Evolutionary conservation across 2,797 vertebrate species (phyloP).

Genomic region (Macrochelys suwanniensis): DNA sequence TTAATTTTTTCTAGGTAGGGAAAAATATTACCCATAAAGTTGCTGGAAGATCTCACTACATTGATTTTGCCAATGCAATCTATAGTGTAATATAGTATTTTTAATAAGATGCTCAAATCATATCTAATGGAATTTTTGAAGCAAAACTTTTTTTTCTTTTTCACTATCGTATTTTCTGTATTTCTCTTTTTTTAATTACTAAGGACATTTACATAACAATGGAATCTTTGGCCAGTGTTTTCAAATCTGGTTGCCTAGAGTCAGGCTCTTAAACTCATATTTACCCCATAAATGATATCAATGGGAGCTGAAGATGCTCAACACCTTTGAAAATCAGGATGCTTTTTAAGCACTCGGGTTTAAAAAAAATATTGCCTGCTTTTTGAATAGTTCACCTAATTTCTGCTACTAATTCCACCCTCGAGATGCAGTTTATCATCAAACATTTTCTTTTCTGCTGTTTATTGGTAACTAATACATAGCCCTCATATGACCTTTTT

Average conservation of each 20-base stretch:
- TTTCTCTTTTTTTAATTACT: slow-evolving; percentile 9
- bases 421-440: neutral
- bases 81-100: neutral
- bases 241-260: neutral
- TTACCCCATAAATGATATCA: neutral
- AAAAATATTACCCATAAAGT: neutral
- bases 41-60: neutral
- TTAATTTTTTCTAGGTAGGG: neutral
- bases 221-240: neutral
- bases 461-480: neutral
- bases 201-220: neutral
- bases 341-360: neutral
- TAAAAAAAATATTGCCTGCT: neutral
- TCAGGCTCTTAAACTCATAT: neutral
- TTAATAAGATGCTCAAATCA: neutral
- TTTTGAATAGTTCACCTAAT: neutral
- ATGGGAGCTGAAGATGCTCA: neutral
- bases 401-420: neutral
- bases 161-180: neutral
- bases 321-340: neutral
- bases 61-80: neutral
- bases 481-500: neutral
- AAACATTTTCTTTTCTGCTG: neutral
- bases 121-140: neutral
- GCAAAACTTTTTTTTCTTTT: neutral